Evolutionary conservation across 2,797 vertebrate genomes (phyloP), one percentile per base, ranked within the genome.

Genomic region (Chelidonichthys spinosus): DNA sequence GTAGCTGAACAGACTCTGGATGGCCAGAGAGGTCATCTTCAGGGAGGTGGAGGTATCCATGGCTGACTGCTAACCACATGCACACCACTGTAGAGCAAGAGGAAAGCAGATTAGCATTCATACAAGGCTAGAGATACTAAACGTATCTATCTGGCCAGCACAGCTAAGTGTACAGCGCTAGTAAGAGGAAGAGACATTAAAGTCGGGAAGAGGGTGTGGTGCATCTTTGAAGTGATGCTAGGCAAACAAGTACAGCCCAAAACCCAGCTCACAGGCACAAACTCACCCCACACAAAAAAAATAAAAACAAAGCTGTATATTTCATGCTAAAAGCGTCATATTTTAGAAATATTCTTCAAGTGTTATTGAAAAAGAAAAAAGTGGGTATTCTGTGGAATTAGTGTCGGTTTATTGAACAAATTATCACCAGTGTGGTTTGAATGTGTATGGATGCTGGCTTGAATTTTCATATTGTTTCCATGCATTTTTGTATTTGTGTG

Each of bases 1-100:
- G 0, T 96, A 97, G 79, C 94, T 94, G 85, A 99, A 96, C 58
- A 99, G 95, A 79, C 95, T 99, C 94, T 99, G 98, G 82, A 95
- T 92, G 73, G 96, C 92, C 79, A 97, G 86, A 77, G 95, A 95
- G 6, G 96, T 96, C 96, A 98, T 99, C 87, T 95, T 97, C 63
- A 83, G 79, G 54, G 94, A 95, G 43, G 90, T 87, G 72, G 92
- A 93, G 74, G 93, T 93, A 47, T 95, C 95, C 95, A 96, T 95
- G 90, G 79, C 78, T 79, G 52, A 44, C 47, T 7, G 60, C 62
- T 89, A 74, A 76, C 49, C 81, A 54, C 86, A 84, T 66, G 63
- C 17, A 47, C 84, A 74, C 75, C 81, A 25, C 87, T 87, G 63
- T 2, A 64, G 59, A 74, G 52, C 6, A 0, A 73, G 17, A 78